Evolutionary conservation across 2,797 vertebrate species (phyloP).

Genomic region (Spea hammondii): DNA sequence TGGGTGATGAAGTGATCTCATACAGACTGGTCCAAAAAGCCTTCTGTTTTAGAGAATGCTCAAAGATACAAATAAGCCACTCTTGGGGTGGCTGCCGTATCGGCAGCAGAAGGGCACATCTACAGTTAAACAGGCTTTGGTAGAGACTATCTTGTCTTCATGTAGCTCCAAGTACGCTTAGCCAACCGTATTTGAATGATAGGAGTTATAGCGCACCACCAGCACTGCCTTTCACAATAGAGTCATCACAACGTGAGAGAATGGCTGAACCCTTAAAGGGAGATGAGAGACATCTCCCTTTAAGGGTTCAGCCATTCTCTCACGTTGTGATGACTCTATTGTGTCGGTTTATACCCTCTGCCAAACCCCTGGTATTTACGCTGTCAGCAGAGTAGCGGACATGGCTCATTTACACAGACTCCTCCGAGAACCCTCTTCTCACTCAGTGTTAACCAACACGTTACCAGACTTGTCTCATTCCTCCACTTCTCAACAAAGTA

Average conservation of each 20-base stretch:
- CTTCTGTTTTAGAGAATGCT: no score
- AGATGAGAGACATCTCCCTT: background rate
- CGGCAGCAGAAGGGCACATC: no score
- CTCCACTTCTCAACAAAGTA: background rate
- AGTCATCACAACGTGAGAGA: slow-evolving; percentile 19
- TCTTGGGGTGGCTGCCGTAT: no score
- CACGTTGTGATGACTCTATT: slow-evolving; percentile 28
- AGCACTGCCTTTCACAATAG: slow-evolving; percentile 14
- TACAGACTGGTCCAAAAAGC: no score
- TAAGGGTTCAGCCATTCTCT: background rate
- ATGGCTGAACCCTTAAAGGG: background rate
- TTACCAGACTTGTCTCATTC: background rate
- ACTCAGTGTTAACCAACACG: slow-evolving; percentile 16
- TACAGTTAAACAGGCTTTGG: no score
- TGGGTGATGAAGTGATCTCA: no score
- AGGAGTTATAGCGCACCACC: no score
- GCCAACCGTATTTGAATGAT: no score
- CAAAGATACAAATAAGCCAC: no score
- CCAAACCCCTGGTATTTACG: slow-evolving; percentile 19
- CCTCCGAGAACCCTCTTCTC: background rate
- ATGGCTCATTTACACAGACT: slow-evolving; percentile 35
- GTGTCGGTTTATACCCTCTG: slow-evolving; percentile 12
- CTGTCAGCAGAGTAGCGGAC: slow-evolving; percentile 38
- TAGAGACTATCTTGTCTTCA: no score
- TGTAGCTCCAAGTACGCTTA: no score